Evolutionary conservation across 2,888 invertebrate species (phyloP).

Genomic region (Drosophila nigritarsus): DNA sequence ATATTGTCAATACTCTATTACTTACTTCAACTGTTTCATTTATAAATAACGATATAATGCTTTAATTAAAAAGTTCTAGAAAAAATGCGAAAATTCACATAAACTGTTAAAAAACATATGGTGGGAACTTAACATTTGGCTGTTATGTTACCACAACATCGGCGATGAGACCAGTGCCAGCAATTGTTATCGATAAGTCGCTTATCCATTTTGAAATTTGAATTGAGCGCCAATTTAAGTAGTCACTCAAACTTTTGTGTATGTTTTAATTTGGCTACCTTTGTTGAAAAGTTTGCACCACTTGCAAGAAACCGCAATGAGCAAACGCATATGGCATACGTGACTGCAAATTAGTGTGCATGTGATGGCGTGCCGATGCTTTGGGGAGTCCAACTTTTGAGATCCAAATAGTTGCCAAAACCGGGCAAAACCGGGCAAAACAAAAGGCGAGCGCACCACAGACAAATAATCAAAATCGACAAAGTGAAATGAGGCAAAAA

Average conservation of each 20-base stretch:
- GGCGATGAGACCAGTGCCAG: not conserved
- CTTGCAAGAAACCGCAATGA: conserved; percentile 46
- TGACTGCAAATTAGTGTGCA: conserved; percentile 19
- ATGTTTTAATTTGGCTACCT: conserved; percentile 8
- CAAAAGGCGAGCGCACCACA: conserved; percentile 61
- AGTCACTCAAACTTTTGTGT: conserved; percentile 13
- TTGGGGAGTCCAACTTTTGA: conserved; percentile 60
- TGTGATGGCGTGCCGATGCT: not conserved
- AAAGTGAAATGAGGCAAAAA: conserved; percentile 77
- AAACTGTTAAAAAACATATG: conserved; percentile 1
- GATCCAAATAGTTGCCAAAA: conserved; percentile 67
- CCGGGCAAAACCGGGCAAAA: conserved; percentile 33
- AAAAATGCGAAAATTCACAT: not conserved
- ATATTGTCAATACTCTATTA: not conserved
- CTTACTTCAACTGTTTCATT: not conserved
- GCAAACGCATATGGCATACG: conserved; percentile 46
- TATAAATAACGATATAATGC: not conserved
- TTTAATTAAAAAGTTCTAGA: not conserved
- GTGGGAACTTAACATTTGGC: not conserved
- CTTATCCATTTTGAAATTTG: conserved; percentile 13
- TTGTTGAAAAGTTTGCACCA: conserved; percentile 52
- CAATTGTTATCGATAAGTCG: conserved; percentile 11
- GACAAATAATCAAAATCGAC: conserved; percentile 81
- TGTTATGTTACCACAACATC: not conserved
- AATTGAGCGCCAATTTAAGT: conserved; percentile 7